phyloP scores from a whole-genome alignment of 2,888 invertebrate species.

The Lycocerus yunnanus region DNA sequence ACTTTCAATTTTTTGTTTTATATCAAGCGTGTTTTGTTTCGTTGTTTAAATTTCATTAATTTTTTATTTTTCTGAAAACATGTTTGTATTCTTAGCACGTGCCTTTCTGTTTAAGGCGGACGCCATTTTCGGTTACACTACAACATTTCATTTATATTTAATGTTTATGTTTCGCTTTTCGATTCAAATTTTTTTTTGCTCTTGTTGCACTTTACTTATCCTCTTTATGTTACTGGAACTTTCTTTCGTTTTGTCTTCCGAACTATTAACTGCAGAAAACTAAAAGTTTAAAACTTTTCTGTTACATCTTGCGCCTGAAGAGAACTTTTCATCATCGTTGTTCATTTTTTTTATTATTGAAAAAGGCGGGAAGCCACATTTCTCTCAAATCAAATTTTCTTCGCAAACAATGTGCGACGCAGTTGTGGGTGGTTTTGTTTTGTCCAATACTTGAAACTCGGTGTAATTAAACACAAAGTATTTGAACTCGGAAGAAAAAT shows the following conservation, averaged over 20 bases:
- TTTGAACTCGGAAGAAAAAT: not conserved
- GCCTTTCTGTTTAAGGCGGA: not conserved
- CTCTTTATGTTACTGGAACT: not conserved
- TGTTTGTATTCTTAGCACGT: not conserved
- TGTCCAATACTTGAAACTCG: no score
- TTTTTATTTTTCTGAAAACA: not conserved
- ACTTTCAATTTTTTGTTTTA: not conserved
- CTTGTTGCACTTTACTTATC: not conserved
- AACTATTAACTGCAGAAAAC: not conserved
- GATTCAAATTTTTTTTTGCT: not conserved
- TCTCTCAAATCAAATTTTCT: not conserved
- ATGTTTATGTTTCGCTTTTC: not conserved
- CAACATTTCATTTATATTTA: not conserved
- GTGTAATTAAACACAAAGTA: not conserved
- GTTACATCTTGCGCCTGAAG: not conserved
- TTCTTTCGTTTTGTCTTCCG: not conserved
- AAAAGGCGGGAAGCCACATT: not conserved
- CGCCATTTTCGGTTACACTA: not conserved
- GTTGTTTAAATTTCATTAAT: not conserved
- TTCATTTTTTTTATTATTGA: not conserved
- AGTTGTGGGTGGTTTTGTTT: no score
- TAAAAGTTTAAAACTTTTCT: not conserved
- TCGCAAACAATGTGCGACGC: no score
- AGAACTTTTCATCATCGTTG: not conserved
- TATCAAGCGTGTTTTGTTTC: not conserved